Conservation (phyloP, 2,113 vertebrate genomes). For the Nettapus auritus region DNA sequence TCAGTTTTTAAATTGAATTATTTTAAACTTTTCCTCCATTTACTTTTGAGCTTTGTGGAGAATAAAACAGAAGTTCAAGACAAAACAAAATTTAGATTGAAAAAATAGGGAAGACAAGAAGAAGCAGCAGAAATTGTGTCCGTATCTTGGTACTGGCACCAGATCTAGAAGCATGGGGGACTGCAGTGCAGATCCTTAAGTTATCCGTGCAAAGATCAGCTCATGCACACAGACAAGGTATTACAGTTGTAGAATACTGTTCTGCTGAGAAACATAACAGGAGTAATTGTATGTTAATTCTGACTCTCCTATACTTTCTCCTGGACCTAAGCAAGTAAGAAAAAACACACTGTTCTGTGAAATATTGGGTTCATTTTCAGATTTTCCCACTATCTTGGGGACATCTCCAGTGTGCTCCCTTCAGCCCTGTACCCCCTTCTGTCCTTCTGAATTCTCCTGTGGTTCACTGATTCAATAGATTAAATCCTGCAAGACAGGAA, state of each 20-base stretch:
- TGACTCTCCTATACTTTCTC: neutral
- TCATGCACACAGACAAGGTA: neutral
- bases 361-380: neutral
- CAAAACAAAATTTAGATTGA: neutral
- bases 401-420: neutral
- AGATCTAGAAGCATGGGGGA: neutral
- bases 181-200: neutral
- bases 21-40: neutral
- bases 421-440: neutral
- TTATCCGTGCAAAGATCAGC: neutral
- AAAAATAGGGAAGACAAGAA: neutral
- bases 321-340: neutral
- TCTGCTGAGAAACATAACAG: neutral
- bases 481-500: neutral
- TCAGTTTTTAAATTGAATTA: neutral
- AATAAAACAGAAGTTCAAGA: neutral
- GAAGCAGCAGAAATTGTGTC: neutral
- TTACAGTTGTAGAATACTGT: neutral
- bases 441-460: neutral
- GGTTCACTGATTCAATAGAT: neutral
- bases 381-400: neutral
- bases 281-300: neutral
- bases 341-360: neutral
- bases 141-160: neutral
- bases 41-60: neutral